Evolutionary conservation across 2,888 invertebrate genomes (phyloP).

Genomic region (Melinaea marsaeus): DNA sequence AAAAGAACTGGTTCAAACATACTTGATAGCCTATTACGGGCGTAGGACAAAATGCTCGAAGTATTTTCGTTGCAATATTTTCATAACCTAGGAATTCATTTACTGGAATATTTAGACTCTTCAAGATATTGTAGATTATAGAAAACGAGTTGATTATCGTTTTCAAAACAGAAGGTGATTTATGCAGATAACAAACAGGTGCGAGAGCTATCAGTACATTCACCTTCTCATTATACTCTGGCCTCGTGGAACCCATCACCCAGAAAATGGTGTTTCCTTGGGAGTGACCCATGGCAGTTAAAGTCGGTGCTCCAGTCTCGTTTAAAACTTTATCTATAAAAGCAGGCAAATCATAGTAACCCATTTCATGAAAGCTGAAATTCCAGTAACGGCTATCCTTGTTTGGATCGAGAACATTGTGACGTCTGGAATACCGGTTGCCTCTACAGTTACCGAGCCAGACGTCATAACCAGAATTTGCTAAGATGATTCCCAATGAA

Average conservation of each 20-base stretch:
- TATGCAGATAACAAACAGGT: slow-evolving; percentile 57
- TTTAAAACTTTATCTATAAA: slow-evolving; percentile 59
- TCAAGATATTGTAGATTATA: slow-evolving; percentile 10
- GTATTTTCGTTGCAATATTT: slow-evolving; percentile 15
- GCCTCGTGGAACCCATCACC: slow-evolving; percentile 63
- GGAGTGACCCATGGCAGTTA: slow-evolving; percentile 83
- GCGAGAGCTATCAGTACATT: slow-evolving; percentile 67
- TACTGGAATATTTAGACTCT: slow-evolving; percentile 13
- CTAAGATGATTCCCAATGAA: slow-evolving; percentile 49
- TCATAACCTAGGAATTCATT: slow-evolving; percentile 23
- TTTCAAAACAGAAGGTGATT: slow-evolving; percentile 17
- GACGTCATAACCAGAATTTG: slow-evolving; percentile 70
- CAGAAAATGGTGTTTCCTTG: slow-evolving; percentile 77
- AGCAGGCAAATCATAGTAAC: slow-evolving; percentile 81
- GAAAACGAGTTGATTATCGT: slow-evolving; percentile 13
- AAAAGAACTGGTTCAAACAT: slow-evolving; percentile 27
- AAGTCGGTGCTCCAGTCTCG: slow-evolving; percentile 65
- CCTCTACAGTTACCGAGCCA: slow-evolving; percentile 73
- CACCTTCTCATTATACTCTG: slow-evolving; percentile 76
- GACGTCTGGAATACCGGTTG: slow-evolving; percentile 76
- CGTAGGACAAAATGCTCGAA: slow-evolving; percentile 21
- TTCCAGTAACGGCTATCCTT: slow-evolving; percentile 64
- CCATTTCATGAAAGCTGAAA: slow-evolving; percentile 83
- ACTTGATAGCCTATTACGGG: slow-evolving; percentile 20
- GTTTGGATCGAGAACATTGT: slow-evolving; percentile 56